Evolutionary conservation across 2,797 vertebrate genomes (phyloP).

Genomic region (Alosa sapidissima): DNA sequence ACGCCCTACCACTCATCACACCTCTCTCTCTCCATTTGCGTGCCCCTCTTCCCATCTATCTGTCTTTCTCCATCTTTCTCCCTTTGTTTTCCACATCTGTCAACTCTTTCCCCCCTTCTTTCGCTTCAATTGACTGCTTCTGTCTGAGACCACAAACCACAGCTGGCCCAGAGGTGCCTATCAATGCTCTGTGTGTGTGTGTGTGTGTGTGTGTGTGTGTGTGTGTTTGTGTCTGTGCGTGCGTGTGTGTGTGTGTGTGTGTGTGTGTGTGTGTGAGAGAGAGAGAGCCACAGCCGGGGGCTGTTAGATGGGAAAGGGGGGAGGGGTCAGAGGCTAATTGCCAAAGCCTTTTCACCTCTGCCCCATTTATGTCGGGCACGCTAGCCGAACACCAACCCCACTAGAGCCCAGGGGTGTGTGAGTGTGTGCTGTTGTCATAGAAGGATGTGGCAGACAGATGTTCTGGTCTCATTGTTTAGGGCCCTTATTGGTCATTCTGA

Average conservation of each 20-base stretch:
- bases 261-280: slow-evolving; percentile 18
- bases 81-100: neutral
- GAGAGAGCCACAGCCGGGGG: slow-evolving; percentile 8
- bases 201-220: neutral
- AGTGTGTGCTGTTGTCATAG: neutral
- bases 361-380: slow-evolving; percentile 30
- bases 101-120: neutral
- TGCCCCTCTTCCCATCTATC: neutral
- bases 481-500: neutral
- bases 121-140: neutral
- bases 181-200: neutral
- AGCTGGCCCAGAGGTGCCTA: slow-evolving; percentile 35
- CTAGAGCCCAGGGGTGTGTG: neutral
- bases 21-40: slow-evolving; percentile 1
- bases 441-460: slow-evolving; percentile 10
- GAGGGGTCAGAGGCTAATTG: slow-evolving; percentile 46
- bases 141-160: slow-evolving; percentile 42
- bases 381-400: slow-evolving; percentile 9
- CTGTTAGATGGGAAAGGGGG: slow-evolving; percentile 19
- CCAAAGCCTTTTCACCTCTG: slow-evolving; percentile 29
- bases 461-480: neutral
- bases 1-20: neutral
- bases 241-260: neutral
- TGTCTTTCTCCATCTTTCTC: neutral
- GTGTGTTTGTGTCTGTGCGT: neutral